Conservation (phyloP, 2,888 invertebrate species). For the Schizotus pectinicornis region DNA sequence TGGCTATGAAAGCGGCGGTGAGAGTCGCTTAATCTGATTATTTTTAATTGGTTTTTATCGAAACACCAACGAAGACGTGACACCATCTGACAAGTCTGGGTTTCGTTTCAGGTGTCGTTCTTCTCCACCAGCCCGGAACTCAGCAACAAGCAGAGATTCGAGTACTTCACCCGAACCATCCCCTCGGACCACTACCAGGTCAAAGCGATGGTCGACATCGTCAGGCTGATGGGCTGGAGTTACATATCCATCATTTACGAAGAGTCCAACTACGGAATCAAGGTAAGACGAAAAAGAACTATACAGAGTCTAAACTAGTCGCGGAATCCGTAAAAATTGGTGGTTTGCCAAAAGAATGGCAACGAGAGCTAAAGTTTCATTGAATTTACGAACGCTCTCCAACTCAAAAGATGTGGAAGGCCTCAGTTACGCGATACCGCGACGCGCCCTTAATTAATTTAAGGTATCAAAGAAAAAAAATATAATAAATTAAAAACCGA, state of each 20-base stretch:
- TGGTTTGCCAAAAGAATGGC: too few species aligned
- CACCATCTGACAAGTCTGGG: not conserved
- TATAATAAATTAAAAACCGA: too few species aligned
- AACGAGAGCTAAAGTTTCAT: too few species aligned
- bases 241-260: constrained; percentile 96
- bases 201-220: constrained; percentile 94
- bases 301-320: constrained; percentile 1
- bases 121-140: constrained; percentile 94
- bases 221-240: constrained; percentile 85
- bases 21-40: constrained; percentile 32
- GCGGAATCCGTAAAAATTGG: not conserved
- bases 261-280: constrained; percentile 94
- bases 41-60: constrained; percentile 32
- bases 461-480: too few species aligned
- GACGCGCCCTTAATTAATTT: too few species aligned
- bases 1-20: constrained; percentile 29
- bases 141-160: constrained; percentile 92
- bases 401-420: too few species aligned
- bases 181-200: constrained; percentile 95
- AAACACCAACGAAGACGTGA: not conserved
- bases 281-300: constrained; percentile 68
- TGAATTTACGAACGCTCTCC: too few species aligned
- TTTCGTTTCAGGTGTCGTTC: constrained; percentile 81
- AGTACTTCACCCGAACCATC: constrained; percentile 92
- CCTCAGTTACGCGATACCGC: too few species aligned